phyloP scores from a whole-genome alignment of 2,797 vertebrate genomes.

The Phyllotis vaccarum region DNA sequence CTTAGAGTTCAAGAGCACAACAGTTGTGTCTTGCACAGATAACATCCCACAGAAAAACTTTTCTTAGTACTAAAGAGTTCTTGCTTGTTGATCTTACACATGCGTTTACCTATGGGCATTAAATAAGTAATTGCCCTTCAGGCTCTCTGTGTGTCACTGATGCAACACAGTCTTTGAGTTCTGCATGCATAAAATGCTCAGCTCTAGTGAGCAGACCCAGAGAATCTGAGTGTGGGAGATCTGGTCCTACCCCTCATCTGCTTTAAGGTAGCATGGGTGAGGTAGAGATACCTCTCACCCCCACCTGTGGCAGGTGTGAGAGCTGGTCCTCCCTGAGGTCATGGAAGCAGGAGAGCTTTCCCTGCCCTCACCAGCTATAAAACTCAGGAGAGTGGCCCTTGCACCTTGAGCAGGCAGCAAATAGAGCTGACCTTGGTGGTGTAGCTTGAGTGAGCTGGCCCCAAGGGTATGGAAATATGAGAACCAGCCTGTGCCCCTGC shows the following conservation, averaged over 20 bases:
- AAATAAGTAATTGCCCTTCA: rapidly evolving
- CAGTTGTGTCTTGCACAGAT: not conserved
- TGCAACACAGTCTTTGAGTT: not conserved
- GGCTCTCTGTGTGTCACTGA: not conserved
- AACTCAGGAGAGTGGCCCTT: not conserved
- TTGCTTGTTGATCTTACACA: rapidly evolving
- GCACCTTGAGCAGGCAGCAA: not conserved
- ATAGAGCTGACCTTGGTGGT: not conserved
- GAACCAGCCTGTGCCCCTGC: not conserved
- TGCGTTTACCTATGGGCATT: rapidly evolving
- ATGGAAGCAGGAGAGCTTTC: not conserved
- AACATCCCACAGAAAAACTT: not conserved
- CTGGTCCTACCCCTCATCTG: not conserved
- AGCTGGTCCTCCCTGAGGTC: not conserved
- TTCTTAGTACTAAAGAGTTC: not conserved
- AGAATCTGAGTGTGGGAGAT: not conserved
- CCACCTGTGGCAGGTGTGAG: not conserved
- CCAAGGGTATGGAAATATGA: not conserved
- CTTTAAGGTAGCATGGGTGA: not conserved
- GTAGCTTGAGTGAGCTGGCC: not conserved
- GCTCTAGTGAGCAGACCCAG: rapidly evolving
- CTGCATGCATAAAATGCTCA: rapidly evolving
- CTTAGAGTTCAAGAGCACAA: not conserved
- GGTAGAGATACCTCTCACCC: not conserved
- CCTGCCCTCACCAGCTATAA: not conserved